Conservation (phyloP, 2,888 invertebrate genomes). For the Caenorhabditis sp. region DNA sequence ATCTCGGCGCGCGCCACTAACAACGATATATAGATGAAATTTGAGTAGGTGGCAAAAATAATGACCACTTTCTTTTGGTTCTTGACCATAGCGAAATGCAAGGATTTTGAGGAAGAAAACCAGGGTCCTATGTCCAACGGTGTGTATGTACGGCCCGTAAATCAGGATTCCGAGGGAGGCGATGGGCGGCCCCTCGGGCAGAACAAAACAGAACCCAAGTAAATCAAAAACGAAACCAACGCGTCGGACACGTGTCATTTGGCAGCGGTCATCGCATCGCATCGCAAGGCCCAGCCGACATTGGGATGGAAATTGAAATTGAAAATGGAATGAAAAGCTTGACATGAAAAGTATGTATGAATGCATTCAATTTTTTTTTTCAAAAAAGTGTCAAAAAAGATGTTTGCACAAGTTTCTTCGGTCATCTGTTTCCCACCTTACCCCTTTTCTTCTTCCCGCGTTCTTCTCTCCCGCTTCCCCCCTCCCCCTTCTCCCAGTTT, state of each 20-base stretch:
- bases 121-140: too few species aligned
- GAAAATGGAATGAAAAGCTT: too few species aligned
- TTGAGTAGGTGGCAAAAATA: conserved; percentile 52
- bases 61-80: conserved; percentile 57
- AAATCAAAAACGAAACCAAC: conserved; percentile 47
- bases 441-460: not conserved
- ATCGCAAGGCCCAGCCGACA: too few species aligned
- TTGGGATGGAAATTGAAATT: not conserved
- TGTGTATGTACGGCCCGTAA: conserved; percentile 43
- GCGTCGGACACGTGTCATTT: conserved; percentile 53
- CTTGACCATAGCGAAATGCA: not conserved
- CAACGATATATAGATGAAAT: conserved; percentile 47
- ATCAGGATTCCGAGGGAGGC: conserved; percentile 43
- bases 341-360: too few species aligned
- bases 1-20: conserved; percentile 12
- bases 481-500: conserved; percentile 15
- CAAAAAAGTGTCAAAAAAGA: too few species aligned
- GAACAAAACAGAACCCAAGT: conserved; percentile 36
- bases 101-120: conserved; percentile 3
- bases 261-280: conserved; percentile 35
- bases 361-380: too few species aligned
- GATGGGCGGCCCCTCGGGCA: not conserved
- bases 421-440: conserved; percentile 28
- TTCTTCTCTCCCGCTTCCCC: not conserved
- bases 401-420: conserved; percentile 51